Conservation (phyloP, 2,888 invertebrate genomes). For the Lasioglossum malachurum region DNA sequence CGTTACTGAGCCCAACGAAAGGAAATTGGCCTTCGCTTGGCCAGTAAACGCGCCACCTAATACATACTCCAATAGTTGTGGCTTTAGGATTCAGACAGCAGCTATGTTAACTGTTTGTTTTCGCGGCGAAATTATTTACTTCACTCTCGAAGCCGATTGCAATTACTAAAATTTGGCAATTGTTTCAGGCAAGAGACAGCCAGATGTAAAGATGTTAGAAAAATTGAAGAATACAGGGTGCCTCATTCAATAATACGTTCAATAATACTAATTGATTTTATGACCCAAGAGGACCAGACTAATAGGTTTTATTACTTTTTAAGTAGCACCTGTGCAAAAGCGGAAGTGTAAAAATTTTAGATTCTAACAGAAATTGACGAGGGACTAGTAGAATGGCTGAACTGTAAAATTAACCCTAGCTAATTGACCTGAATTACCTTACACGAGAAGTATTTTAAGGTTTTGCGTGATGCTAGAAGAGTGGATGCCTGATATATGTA, state of each 20-base stretch:
- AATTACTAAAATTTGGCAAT: neutral
- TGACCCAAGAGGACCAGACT: neutral
- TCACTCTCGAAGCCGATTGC: neutral
- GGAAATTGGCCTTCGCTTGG: conserved; percentile 49
- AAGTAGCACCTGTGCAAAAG: neutral
- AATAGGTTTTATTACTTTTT: neutral
- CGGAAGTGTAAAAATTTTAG: neutral
- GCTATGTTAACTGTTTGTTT: conserved; percentile 55
- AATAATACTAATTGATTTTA: neutral
- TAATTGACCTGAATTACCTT: conserved; percentile 18
- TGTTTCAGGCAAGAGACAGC: neutral
- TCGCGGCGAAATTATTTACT: conserved; percentile 60
- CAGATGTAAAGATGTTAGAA: neutral
- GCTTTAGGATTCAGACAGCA: neutral
- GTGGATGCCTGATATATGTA: neutral
- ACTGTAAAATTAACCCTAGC: neutral
- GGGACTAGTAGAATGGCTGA: neutral
- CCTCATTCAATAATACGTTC: neutral
- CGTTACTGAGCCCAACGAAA: conserved; percentile 54
- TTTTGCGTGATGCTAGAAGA: neutral
- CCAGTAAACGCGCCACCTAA: conserved; percentile 17
- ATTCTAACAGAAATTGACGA: conserved; percentile 2
- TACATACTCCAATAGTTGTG: conserved; percentile 24
- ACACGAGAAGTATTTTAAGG: conserved; percentile 14
- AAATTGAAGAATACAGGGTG: too few species aligned